Evolutionary conservation across 2,797 vertebrate species (phyloP).

Genomic region (Acrossocheilus wenchowensis): DNA sequence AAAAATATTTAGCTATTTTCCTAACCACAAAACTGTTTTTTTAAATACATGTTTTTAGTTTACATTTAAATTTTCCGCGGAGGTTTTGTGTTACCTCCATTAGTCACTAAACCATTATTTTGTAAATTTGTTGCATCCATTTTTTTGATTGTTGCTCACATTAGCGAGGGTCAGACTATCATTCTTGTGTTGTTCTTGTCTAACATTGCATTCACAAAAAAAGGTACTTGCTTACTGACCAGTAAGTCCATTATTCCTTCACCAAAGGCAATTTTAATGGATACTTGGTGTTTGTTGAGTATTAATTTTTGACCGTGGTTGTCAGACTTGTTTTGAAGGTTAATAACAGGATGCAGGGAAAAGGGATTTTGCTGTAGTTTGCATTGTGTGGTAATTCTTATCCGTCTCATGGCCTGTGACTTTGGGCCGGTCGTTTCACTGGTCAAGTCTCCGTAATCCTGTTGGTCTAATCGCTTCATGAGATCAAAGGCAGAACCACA

Average conservation of each 20-base stretch:
- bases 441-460: constrained; percentile 47
- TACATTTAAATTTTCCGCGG: background rate
- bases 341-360: background rate
- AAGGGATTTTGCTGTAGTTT: constrained; percentile 2
- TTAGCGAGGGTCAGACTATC: background rate
- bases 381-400: background rate
- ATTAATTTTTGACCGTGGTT: background rate
- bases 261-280: background rate
- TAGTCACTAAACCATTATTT: background rate
- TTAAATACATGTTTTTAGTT: background rate
- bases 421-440: constrained; percentile 29
- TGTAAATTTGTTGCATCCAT: background rate
- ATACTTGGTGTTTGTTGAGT: background rate
- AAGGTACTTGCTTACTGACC: background rate
- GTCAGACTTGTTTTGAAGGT: background rate
- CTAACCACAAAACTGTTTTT: background rate
- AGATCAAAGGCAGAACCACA: constrained; percentile 42
- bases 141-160: background rate
- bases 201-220: background rate
- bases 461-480: constrained; percentile 45
- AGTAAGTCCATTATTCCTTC: background rate
- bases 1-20: background rate
- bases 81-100: background rate
- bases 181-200: background rate
- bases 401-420: constrained; percentile 8